Evolutionary conservation across 1,140 invertebrate species (phyloP).

Genomic region (Popillia japonica): DNA sequence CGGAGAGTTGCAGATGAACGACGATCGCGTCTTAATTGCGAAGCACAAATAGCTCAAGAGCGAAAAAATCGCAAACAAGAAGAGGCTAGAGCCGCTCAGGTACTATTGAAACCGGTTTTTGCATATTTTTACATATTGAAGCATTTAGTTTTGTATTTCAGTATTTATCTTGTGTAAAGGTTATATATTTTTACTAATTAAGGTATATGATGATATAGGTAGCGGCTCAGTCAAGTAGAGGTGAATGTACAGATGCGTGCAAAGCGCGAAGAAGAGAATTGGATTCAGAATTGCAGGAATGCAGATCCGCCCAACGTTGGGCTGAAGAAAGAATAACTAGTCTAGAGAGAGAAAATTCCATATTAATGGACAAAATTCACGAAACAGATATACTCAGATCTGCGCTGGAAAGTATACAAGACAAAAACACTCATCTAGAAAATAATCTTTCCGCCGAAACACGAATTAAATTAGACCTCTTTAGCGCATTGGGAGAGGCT

Average conservation of each 20-base stretch:
- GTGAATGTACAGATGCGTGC: conserved; percentile 80
- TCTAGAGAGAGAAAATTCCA: conserved; percentile 55
- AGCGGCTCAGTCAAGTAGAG: conserved; percentile 60
- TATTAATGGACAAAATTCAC: conserved; percentile 70
- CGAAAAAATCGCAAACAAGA: conserved; percentile 75
- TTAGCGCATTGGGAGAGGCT: conserved; percentile 94
- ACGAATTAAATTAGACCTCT: conserved; percentile 93
- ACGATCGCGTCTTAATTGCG: conserved; percentile 74
- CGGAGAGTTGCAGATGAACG: conserved; percentile 86
- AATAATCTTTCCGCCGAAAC: conserved; percentile 95
- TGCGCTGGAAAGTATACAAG: conserved; percentile 83
- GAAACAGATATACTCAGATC: conserved; percentile 83
- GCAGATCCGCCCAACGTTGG: conserved; percentile 77
- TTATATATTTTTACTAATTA: no score
- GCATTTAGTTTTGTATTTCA: no score
- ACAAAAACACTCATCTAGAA: conserved; percentile 89
- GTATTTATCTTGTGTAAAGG: no score
- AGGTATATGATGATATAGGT: conserved; percentile 44
- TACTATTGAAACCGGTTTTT: conserved; percentile 46
- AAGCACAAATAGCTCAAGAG: conserved; percentile 80
- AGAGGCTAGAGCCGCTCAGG: conserved; percentile 71
- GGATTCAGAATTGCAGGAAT: conserved; percentile 79
- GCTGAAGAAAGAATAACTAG: conserved; percentile 70
- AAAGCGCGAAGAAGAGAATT: conserved; percentile 77
- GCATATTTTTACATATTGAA: no score